A percentile compares a stretch with the other conserved stretches of the same genome.
These are phyloP conservation scores for Temnothorax rugatulus DNA, from an alignment of 2,888 invertebrate species.

Conservation along the genomic window DNA sequence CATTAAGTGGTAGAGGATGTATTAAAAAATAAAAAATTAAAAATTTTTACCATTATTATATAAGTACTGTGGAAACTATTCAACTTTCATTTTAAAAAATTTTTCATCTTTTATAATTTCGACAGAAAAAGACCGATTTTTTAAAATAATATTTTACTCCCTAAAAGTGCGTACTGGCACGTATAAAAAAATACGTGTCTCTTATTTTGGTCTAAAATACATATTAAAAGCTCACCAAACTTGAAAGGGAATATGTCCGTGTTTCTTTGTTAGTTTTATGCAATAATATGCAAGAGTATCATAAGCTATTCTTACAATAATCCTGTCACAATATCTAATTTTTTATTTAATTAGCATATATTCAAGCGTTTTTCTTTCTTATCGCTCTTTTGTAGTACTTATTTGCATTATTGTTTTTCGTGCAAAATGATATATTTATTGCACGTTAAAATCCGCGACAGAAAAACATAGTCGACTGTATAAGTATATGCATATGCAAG, in stretches of 20 bases:
- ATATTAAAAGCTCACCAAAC: not conserved
- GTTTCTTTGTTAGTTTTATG: not conserved
- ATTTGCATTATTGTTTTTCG: not conserved
- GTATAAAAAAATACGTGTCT: not conserved
- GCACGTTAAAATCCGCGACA: not conserved
- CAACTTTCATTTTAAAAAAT: too few relatives aligned
- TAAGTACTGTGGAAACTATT: too few relatives aligned
- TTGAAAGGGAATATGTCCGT: not conserved
- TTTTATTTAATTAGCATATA: not conserved
- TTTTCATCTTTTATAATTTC: not conserved
- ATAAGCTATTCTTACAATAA: not conserved
- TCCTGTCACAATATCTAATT: not conserved
- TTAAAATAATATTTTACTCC: not conserved
- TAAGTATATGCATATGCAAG: not conserved
- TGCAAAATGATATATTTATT: slow-evolving; percentile 10
- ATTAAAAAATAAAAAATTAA: too few relatives aligned
- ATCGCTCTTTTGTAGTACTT: not conserved
- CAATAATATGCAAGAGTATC: not conserved
- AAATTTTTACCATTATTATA: too few relatives aligned
- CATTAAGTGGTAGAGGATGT: too few relatives aligned
- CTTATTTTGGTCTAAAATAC: not conserved
- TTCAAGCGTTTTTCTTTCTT: not conserved
- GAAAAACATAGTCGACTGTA: not conserved
- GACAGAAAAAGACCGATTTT: not conserved
- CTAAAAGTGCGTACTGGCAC: not conserved